Evolutionary conservation across 2,888 invertebrate genomes (phyloP).

Genomic region (Athripsodes cinereus): DNA sequence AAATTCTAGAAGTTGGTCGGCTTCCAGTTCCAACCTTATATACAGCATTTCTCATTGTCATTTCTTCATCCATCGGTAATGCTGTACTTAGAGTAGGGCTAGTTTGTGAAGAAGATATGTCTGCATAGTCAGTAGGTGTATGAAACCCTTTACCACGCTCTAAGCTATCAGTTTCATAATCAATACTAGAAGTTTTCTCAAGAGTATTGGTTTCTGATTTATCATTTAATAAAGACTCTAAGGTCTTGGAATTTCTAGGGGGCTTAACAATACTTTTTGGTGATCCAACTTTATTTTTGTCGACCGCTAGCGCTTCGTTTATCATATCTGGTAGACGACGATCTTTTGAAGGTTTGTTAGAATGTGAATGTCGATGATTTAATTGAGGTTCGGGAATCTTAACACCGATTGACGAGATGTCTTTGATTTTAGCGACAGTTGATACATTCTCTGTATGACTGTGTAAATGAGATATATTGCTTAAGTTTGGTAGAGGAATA

Average conservation of each 20-base stretch:
- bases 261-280: neutral
- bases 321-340: constrained; percentile 56
- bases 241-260: neutral
- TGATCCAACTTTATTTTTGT: constrained; percentile 29
- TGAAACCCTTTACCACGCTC: constrained; percentile 55
- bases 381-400: constrained; percentile 8
- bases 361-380: neutral
- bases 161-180: constrained; percentile 70
- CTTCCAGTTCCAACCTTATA: constrained; percentile 58
- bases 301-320: constrained; percentile 58
- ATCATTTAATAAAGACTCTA: neutral
- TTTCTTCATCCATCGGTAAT: constrained; percentile 71
- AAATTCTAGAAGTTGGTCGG: constrained; percentile 42
- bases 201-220: neutral
- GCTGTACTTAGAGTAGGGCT: constrained; percentile 69
- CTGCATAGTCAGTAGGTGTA: constrained; percentile 58
- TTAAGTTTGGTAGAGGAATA: constrained; percentile 42
- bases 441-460: constrained; percentile 32
- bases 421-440: constrained; percentile 37
- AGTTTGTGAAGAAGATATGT: constrained; percentile 61
- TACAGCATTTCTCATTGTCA: constrained; percentile 71
- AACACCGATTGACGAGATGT: constrained; percentile 37
- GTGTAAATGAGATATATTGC: constrained; percentile 31
- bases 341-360: constrained; percentile 7
- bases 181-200: constrained; percentile 43